These are phyloP conservation scores for Lophura nycthemera DNA, from an alignment of 2,113 vertebrate species.

Conservation along the genomic window DNA sequence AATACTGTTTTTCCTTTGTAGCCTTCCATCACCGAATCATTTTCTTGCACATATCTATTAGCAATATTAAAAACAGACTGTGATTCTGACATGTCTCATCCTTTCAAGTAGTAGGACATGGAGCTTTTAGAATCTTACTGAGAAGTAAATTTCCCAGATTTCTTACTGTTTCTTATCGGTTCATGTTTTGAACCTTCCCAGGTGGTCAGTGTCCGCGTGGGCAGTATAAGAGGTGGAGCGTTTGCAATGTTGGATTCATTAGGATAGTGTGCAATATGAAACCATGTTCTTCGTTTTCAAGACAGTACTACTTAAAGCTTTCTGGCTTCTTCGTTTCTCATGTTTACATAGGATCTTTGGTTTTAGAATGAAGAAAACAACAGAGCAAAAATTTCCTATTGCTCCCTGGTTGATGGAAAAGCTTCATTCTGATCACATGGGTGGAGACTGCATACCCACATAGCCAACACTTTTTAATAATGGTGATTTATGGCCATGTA, in stretches of 20 bases:
- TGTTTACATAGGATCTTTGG: background rate
- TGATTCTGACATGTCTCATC: background rate
- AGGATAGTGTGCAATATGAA: background rate
- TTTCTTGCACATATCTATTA: background rate
- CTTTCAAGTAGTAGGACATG: background rate
- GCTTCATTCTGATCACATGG: background rate
- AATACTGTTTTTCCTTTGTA: background rate
- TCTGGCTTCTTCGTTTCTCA: background rate
- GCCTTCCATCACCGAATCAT: background rate
- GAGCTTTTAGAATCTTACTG: background rate
- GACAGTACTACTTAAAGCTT: background rate
- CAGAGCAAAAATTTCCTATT: background rate
- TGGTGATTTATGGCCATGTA: background rate
- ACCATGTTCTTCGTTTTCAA: background rate
- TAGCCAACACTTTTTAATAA: background rate
- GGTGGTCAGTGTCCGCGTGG: background rate
- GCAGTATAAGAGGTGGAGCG: background rate
- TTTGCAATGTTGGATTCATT: background rate
- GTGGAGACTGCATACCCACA: fast-evolving
- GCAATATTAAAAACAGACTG: background rate
- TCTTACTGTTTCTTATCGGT: background rate
- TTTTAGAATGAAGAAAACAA: background rate
- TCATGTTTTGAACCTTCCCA: background rate
- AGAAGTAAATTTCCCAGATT: background rate
- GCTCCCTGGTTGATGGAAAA: background rate